Base-by-base conservation (phyloP, 2,888 invertebrate genomes). In the Auanema freiburgensis region DNA sequence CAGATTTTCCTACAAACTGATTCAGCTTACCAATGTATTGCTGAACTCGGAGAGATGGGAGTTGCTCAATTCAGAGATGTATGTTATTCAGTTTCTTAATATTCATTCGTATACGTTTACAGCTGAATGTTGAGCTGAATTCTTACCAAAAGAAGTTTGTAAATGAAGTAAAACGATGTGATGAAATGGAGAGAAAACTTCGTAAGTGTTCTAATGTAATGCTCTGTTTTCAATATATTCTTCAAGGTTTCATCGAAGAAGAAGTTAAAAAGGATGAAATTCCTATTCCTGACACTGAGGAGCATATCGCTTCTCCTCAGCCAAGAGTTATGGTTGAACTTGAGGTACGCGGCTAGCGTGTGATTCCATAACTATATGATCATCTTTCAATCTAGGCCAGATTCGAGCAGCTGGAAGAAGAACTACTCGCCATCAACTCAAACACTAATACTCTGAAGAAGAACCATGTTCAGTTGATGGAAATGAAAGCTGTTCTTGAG, bases 1-100 rank as follows among this genome's bases (percentile, higher is more conserved):
- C 81, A 81, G 66, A 59, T 81, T 50, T 80, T 80, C 71, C 70
- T 80, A 59, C 81, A 81, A 69, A 68, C 81, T n/a, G 81, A 81
- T 58, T 72, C 79, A 11, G 81, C 81, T 10, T 81, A 80, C 62
- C 71, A 70, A 51, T 77, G 78, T 64, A 76, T 81, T 33, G 77
- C 81, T 16, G 77, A 80, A 57, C 57, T 81, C 23, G 81, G 81
- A 57, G 81, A 81, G 56, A 65, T 75, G 14, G 79, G 79, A 16
- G 23, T 80, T 24, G 79, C 76, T 54, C 77, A 81, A 64, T 81
- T 81, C 67, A 65, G 74, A 46, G 81, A 81, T 68, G 76, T 79
- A 24, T 53, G 66, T 54, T 50, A 57, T 0, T 23, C 21, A n/a
- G n/a, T 14, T 49, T 21, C 2, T 12, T n/a, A 44, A 50, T n/a